phyloP scores from a whole-genome alignment of 1,140 invertebrate species.

The Ylistrum balloti region DNA sequence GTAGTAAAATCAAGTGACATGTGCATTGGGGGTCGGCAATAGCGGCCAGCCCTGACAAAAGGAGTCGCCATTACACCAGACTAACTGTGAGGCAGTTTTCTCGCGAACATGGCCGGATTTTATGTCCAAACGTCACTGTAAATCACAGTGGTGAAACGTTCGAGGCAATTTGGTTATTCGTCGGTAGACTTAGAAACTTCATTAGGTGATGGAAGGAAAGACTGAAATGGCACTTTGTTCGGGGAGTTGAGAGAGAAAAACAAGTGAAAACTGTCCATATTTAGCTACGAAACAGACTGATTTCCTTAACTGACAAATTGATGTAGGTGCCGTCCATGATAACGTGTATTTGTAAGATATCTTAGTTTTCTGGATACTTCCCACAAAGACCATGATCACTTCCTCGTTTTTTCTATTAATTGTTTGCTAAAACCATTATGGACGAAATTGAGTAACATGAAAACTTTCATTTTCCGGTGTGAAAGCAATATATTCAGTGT shows the following conservation, averaged over 20 bases:
- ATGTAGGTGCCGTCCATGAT: background rate
- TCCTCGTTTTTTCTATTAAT: background rate
- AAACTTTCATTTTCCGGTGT: conserved; percentile 3
- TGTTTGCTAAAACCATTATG: background rate
- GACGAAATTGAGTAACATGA: background rate
- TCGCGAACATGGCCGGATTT: conserved; percentile 32
- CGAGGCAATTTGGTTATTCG: conserved; percentile 24
- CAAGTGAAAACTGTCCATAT: background rate
- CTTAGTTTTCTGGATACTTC: background rate
- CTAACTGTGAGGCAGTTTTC: conserved; percentile 44
- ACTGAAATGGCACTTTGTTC: conserved; percentile 15
- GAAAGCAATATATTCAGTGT: background rate
- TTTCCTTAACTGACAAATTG: conserved; percentile 1
- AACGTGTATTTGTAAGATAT: background rate
- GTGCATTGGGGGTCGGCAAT: background rate
- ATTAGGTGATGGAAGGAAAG: conserved; percentile 14
- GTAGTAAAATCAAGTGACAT: conserved; percentile 40
- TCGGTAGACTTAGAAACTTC: conserved; percentile 27
- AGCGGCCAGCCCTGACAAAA: conserved; percentile 1
- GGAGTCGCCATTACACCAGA: conserved; percentile 44
- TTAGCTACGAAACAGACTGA: background rate
- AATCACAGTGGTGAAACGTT: conserved; percentile 38
- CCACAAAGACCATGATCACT: background rate
- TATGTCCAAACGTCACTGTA: conserved; percentile 33
- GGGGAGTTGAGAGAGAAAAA: background rate